Conservation (phyloP, 2,797 vertebrate genomes). For the Etheostoma perlongum region DNA sequence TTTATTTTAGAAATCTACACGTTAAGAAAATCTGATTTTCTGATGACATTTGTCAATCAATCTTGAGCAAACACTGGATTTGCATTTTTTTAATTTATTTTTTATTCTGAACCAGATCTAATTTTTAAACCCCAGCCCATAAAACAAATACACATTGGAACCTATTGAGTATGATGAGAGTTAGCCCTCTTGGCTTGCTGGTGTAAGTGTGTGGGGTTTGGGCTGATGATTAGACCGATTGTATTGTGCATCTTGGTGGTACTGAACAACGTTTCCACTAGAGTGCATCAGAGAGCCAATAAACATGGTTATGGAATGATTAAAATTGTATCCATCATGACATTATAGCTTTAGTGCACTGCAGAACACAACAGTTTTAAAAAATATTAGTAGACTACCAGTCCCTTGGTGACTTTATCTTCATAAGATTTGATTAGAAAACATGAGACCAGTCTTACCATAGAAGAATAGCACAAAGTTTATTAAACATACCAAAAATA, state of each 20-base stretch:
- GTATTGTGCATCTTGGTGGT: conserved; percentile 8
- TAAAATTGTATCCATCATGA: not conserved
- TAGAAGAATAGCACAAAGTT: conserved; percentile 74
- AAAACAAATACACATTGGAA: not conserved
- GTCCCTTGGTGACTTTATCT: not conserved
- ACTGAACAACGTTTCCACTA: conserved; percentile 56
- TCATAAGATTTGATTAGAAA: conserved; percentile 16
- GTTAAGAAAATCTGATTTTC: not conserved
- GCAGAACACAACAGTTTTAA: not conserved
- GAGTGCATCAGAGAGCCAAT: conserved; percentile 51
- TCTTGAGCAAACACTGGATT: not conserved
- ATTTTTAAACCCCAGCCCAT: not conserved
- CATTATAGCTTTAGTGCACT: not conserved
- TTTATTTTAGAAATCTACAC: not conserved
- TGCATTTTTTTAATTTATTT: not conserved
- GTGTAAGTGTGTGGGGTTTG: not conserved
- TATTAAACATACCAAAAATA: conserved; percentile 76
- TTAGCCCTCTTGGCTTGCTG: not conserved
- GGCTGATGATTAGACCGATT: not conserved
- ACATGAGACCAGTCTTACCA: conserved; percentile 1
- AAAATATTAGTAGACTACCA: not conserved
- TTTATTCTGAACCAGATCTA: not conserved
- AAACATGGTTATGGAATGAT: not conserved
- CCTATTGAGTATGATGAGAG: not conserved
- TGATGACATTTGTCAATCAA: not conserved